Percentiles rank a stretch among this genome's conserved stretches.
Evolutionary conservation across 2,113 vertebrate genomes (phyloP).

Genomic region (Choloepus hoffmanni): DNA sequence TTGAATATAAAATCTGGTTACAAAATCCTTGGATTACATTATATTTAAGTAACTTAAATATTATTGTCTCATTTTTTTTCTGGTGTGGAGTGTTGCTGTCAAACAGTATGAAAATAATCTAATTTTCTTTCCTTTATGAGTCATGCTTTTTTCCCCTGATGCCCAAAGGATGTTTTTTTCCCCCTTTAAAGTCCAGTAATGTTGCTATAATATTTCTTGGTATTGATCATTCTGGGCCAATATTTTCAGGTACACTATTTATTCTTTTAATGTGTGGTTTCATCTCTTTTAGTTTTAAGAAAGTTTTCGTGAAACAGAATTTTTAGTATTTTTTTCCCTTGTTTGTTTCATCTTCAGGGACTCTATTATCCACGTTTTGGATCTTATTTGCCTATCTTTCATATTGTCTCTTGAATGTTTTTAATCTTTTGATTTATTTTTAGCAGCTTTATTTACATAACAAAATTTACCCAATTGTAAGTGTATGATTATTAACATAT

Average conservation of each 20-base stretch:
- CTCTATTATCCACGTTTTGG: neutral
- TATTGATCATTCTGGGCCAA: neutral
- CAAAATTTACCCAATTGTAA: neutral
- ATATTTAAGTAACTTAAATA: neutral
- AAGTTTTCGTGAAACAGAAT: neutral
- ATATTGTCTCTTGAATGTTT: neutral
- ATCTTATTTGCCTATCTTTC: neutral
- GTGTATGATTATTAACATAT: neutral
- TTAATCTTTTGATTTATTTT: neutral
- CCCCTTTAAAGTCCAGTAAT: neutral
- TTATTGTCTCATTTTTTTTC: neutral
- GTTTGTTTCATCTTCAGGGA: neutral
- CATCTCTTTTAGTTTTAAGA: neutral
- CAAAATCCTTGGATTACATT: neutral
- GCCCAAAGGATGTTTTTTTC: neutral
- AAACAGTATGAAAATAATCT: neutral
- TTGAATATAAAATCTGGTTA: no score
- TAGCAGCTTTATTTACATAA: neutral
- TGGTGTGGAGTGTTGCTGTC: neutral
- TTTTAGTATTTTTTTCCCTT: neutral
- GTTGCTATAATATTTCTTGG: neutral
- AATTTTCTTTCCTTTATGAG: neutral
- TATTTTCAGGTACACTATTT: neutral
- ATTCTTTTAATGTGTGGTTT: neutral
- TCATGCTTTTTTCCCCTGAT: neutral